A percentile compares a stretch with the other conserved stretches of the same genome.
Conservation (phyloP, 2,113 vertebrate genomes). For the Microtus pennsylvanicus region DNA sequence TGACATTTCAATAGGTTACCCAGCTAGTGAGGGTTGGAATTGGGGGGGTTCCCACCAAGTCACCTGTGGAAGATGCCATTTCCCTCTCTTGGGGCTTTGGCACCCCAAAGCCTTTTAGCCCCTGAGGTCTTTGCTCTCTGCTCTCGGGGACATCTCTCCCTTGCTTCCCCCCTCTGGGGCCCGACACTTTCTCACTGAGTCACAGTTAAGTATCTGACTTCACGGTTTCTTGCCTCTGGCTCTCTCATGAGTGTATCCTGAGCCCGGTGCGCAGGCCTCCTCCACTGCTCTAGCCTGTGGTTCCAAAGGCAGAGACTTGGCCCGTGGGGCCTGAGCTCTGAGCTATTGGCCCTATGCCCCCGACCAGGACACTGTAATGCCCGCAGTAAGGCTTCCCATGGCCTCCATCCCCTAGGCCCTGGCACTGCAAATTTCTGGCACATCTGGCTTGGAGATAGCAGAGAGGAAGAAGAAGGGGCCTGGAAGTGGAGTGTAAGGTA, state of each 20-base stretch:
- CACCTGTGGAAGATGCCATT: background rate
- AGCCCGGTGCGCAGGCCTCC: background rate
- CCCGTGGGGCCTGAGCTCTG: background rate
- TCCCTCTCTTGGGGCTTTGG: background rate
- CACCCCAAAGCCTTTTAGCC: background rate
- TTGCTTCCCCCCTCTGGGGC: background rate
- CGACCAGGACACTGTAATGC: background rate
- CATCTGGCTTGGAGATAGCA: background rate
- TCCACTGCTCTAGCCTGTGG: background rate
- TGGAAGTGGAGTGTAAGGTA: too few relatives aligned
- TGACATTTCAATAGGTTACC: background rate
- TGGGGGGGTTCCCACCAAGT: background rate
- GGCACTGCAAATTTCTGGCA: background rate
- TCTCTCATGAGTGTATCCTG: background rate
- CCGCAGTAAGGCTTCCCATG: rapidly evolving
- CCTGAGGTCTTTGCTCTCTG: background rate
- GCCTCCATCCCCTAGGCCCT: rapidly evolving
- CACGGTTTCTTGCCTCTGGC: background rate
- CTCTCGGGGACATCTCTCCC: background rate
- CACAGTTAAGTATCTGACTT: background rate
- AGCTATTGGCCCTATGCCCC: background rate
- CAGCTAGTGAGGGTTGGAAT: background rate
- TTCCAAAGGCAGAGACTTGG: background rate
- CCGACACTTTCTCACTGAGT: slow-evolving; percentile 38
- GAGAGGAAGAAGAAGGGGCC: background rate